A percentile compares a stretch with the other conserved stretches of the same genome.
phyloP scores from a whole-genome alignment of 2,113 vertebrate species.

The Rhinogobius similis region DNA sequence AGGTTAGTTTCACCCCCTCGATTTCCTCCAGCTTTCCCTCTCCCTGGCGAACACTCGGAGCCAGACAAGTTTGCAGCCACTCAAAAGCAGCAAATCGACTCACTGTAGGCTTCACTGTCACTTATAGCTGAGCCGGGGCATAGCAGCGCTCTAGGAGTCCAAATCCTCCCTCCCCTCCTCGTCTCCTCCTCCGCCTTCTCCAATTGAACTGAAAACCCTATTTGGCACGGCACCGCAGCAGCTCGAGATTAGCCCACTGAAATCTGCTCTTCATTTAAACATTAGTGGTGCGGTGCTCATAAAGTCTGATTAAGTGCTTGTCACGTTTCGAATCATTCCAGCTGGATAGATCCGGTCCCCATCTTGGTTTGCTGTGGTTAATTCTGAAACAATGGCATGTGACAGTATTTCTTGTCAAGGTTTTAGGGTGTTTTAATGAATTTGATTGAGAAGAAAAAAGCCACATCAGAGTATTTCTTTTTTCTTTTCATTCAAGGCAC shows the following conservation, averaged over 20 bases:
- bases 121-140: constrained; percentile 55
- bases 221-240: constrained; percentile 21
- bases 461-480: constrained; percentile 25
- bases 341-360: constrained; percentile 24
- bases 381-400: constrained; percentile 38
- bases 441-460: constrained; percentile 29
- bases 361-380: constrained; percentile 40
- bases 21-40: constrained; percentile 50
- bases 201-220: constrained; percentile 48
- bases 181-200: constrained; percentile 45
- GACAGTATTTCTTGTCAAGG: constrained; percentile 14
- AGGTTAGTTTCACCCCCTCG: constrained; percentile 54
- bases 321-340: constrained; percentile 46
- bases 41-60: constrained; percentile 61
- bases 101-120: constrained; percentile 68
- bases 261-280: constrained; percentile 28
- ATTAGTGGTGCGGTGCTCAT: constrained; percentile 25
- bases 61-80: constrained; percentile 67
- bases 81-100: constrained; percentile 72
- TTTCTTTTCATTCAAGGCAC: constrained; percentile 39
- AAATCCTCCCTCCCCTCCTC: constrained; percentile 35
- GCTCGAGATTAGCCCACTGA: constrained; percentile 17
- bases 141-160: constrained; percentile 49
- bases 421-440: constrained; percentile 39
- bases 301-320: constrained; percentile 54